Percentiles rank a stretch among this genome's conserved stretches.
Evolutionary conservation across 2,888 invertebrate genomes (phyloP).

Genomic region (Brenthis hecate): DNA sequence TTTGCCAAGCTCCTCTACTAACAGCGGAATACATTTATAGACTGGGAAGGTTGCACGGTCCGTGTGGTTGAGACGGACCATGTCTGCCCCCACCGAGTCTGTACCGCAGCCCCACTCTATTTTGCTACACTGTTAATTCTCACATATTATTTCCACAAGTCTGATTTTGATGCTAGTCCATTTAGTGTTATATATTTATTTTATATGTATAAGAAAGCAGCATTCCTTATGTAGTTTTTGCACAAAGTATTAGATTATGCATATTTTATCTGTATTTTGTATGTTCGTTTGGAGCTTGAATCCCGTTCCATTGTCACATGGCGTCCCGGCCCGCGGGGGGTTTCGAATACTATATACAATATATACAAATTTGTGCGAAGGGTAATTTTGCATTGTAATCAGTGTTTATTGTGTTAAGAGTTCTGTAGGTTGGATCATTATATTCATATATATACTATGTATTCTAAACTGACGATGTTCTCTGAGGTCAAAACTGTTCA

Average conservation of each 20-base stretch:
- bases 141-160: slow-evolving; percentile 51
- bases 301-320: slow-evolving; percentile 1
- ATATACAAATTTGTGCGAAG: slow-evolving; percentile 56
- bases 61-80: too few relatives aligned
- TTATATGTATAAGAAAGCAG: slow-evolving; percentile 38
- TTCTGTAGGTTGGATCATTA: slow-evolving; percentile 43
- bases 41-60: too few relatives aligned
- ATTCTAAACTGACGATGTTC: not conserved
- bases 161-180: slow-evolving; percentile 69
- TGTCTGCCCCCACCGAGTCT: too few relatives aligned
- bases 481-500: not conserved
- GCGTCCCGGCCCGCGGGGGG: not conserved
- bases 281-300: slow-evolving; percentile 10
- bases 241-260: slow-evolving; percentile 47
- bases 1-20: too few relatives aligned
- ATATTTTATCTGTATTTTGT: slow-evolving; percentile 5
- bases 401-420: slow-evolving; percentile 51
- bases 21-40: too few relatives aligned
- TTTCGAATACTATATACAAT: slow-evolving; percentile 11
- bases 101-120: slow-evolving; percentile 16
- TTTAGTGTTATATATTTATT: slow-evolving; percentile 46
- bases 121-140: slow-evolving; percentile 27
- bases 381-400: slow-evolving; percentile 52
- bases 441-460: slow-evolving; percentile 21
- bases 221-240: slow-evolving; percentile 51